A percentile compares a stretch with the other conserved stretches of the same genome.
Conservation (phyloP, 2,113 vertebrate species). For the Xenopus tropicalis region UCB_Xtro_10.0 CM004443.2:133180001-133180500, state of each 20-base stretch:
- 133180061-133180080: too few species aligned
- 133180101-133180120: too few species aligned
- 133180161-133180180: slow-evolving; percentile 19
- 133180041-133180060: too few species aligned
- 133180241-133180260: slow-evolving; percentile 16
- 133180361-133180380: slow-evolving; percentile 15
- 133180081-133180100: too few species aligned
- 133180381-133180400: slow-evolving; percentile 10
- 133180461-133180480: too few species aligned
- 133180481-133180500: too few species aligned
- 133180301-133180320: slow-evolving; percentile 12
- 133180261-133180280: slow-evolving; percentile 19
- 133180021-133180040: too few species aligned
- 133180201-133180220: slow-evolving; percentile 4
- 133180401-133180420: too few species aligned
- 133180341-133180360: slow-evolving; percentile 28
- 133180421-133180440: too few species aligned
- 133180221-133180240: slow-evolving; percentile 12
- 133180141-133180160: slow-evolving; percentile 15
- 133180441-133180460: too few species aligned
- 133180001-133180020: too few species aligned
- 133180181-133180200: slow-evolving; percentile 13
- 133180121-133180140: neutral
- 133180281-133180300: slow-evolving; percentile 37
- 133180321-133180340: slow-evolving; percentile 16